phyloP scores from a whole-genome alignment of 1,140 invertebrate species.

The Drosophila pallidifrons region DNA sequence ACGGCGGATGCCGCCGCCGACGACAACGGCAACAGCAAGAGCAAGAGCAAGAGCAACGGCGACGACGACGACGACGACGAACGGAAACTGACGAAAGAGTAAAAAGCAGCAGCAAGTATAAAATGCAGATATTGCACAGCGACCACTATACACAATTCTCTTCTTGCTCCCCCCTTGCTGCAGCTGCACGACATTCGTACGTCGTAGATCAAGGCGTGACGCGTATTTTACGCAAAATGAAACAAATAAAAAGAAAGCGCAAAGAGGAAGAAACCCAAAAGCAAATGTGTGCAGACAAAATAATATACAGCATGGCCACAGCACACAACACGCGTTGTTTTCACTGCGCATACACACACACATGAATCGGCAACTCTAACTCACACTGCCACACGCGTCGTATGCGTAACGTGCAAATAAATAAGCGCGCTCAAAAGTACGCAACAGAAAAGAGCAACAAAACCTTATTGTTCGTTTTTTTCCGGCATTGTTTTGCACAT shows the following conservation, averaged over 20 bases:
- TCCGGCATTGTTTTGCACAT: not conserved
- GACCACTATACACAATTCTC: not conserved
- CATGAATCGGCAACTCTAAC: not conserved
- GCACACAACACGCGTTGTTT: conserved; percentile 21
- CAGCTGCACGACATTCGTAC: not conserved
- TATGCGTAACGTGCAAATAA: conserved; percentile 67
- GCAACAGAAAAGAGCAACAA: conserved; percentile 39
- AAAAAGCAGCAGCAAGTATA: conserved; percentile 42
- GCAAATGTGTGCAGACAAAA: conserved; percentile 48
- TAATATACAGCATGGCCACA: conserved; percentile 50
- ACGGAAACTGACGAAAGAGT: too few species aligned
- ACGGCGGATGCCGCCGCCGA: conserved; percentile 63
- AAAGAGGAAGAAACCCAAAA: conserved; percentile 26
- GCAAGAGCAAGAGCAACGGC: not conserved
- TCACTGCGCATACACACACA: conserved; percentile 25
- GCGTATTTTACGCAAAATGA: conserved; percentile 73
- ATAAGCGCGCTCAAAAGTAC: conserved; percentile 62
- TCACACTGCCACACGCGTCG: conserved; percentile 43
- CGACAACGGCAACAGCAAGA: conserved; percentile 26
- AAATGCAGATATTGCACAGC: conserved; percentile 77
- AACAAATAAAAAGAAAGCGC: conserved; percentile 52
- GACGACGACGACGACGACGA: conserved; percentile 24
- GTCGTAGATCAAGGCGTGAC: conserved; percentile 44
- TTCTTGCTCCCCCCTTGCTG: not conserved
- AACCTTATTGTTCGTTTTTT: not conserved